Conservation (phyloP, 1,140 invertebrate species). For the Bombus balteatus region DNA sequence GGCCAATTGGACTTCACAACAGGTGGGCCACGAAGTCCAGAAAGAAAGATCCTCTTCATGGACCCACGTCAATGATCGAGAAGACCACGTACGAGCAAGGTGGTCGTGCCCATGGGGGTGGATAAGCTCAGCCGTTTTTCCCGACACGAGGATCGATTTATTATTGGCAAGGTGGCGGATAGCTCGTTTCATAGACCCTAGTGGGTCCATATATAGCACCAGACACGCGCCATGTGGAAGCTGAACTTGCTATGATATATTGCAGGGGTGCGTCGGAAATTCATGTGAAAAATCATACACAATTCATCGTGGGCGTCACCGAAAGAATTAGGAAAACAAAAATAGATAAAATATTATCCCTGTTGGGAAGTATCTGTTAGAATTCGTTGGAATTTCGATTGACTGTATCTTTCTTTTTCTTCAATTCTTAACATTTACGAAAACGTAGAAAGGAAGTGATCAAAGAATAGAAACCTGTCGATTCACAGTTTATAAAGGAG, state of each 20-base stretch:
- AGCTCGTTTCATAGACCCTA: conserved; percentile 63
- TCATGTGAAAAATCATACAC: conserved; percentile 25
- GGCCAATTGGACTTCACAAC: conserved; percentile 57
- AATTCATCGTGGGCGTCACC: conserved; percentile 32
- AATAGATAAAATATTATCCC: conserved; percentile 9
- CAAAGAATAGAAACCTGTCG: not conserved
- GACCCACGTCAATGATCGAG: conserved; percentile 44
- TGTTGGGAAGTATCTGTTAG: not conserved
- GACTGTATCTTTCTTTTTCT: not conserved
- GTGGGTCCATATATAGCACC: conserved; percentile 61
- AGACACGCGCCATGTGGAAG: conserved; percentile 75
- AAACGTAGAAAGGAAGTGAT: not conserved
- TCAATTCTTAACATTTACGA: not conserved
- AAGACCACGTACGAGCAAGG: conserved; percentile 47
- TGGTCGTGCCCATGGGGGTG: conserved; percentile 56
- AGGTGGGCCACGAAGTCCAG: conserved; percentile 69
- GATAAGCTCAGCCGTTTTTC: conserved; percentile 56
- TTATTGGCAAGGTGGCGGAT: conserved; percentile 74
- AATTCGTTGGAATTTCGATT: not conserved
- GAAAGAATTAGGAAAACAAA: conserved; percentile 32
- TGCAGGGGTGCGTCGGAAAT: conserved; percentile 37
- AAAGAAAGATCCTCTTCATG: conserved; percentile 19
- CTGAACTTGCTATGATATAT: conserved; percentile 67
- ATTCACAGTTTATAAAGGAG: conserved; percentile 1
- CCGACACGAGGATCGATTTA: conserved; percentile 74